Percentiles rank a stretch among this genome's conserved stretches.
Evolutionary conservation across 2,113 vertebrate species (phyloP).

Genomic region (Artemisiospiza belli): DNA sequence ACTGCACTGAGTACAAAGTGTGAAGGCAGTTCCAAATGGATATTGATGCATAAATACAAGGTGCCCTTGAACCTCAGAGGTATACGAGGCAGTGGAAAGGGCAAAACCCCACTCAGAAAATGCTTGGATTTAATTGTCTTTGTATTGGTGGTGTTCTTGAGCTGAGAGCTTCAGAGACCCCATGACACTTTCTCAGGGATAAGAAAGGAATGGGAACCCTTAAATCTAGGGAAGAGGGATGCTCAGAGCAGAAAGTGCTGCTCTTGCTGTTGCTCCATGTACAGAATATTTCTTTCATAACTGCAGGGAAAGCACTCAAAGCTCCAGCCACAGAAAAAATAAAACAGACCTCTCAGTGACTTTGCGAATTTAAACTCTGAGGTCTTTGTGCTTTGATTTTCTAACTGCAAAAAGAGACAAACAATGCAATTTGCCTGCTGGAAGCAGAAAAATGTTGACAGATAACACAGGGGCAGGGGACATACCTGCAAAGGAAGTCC

Average conservation of each 20-base stretch:
- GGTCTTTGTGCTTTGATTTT: neutral
- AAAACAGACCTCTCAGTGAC: neutral
- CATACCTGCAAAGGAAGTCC: neutral
- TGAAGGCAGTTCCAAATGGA: neutral
- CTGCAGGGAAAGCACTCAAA: neutral
- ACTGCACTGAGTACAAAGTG: neutral
- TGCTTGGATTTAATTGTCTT: neutral
- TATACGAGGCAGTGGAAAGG: neutral
- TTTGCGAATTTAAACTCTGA: neutral
- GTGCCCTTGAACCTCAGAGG: neutral
- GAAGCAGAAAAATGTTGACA: neutral
- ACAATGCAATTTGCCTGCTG: neutral
- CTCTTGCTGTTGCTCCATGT: neutral
- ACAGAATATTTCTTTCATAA: neutral
- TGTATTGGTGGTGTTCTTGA: neutral
- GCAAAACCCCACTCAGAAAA: neutral
- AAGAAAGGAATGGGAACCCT: neutral
- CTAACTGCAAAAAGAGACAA: neutral
- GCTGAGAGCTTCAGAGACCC: neutral
- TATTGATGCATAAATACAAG: neutral
- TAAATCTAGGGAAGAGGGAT: neutral
- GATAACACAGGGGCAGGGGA: neutral
- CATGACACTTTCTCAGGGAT: neutral
- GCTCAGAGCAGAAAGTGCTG: fast-evolving
- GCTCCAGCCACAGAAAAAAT: neutral